These are phyloP conservation scores for Eleutherodactylus coqui DNA, from an alignment of 2,797 vertebrate species.

Conservation along the genomic window DNA sequence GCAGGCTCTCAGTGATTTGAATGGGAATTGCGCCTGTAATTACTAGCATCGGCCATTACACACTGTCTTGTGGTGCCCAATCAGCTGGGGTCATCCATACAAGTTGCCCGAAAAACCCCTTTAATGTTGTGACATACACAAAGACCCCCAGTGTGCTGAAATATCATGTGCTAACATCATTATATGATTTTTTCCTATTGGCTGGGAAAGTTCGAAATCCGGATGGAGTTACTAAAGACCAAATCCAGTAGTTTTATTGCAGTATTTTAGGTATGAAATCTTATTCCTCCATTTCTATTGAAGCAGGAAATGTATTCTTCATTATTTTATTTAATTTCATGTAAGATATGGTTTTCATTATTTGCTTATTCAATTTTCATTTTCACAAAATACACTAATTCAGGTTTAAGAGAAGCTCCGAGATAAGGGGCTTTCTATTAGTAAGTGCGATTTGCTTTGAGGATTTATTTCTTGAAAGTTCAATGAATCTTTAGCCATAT, in stretches of 20 bases:
- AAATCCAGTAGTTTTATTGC: background rate
- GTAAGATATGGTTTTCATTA: background rate
- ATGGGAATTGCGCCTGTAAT: too few species aligned
- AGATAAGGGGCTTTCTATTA: conserved; percentile 27
- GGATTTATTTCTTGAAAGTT: conserved; percentile 28
- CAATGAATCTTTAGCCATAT: conserved; percentile 20
- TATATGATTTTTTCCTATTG: background rate
- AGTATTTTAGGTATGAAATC: background rate
- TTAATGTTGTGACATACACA: too few species aligned
- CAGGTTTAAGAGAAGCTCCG: background rate
- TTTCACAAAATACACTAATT: background rate
- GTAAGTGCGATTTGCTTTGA: conserved; percentile 19
- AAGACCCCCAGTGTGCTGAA: too few species aligned
- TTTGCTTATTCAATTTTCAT: background rate
- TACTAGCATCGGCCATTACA: too few species aligned
- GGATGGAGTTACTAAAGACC: background rate
- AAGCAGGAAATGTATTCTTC: background rate
- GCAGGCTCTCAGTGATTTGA: too few species aligned
- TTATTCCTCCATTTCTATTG: background rate
- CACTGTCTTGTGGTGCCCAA: too few species aligned
- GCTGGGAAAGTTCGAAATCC: background rate
- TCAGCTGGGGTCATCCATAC: too few species aligned
- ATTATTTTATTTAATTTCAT: background rate
- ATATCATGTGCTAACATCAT: background rate
- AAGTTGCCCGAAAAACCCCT: too few species aligned